Percentiles rank a stretch among this genome's conserved stretches.
Evolutionary conservation across 2,797 vertebrate genomes (phyloP).

Genomic region (Semaprochilodus insignis): DNA sequence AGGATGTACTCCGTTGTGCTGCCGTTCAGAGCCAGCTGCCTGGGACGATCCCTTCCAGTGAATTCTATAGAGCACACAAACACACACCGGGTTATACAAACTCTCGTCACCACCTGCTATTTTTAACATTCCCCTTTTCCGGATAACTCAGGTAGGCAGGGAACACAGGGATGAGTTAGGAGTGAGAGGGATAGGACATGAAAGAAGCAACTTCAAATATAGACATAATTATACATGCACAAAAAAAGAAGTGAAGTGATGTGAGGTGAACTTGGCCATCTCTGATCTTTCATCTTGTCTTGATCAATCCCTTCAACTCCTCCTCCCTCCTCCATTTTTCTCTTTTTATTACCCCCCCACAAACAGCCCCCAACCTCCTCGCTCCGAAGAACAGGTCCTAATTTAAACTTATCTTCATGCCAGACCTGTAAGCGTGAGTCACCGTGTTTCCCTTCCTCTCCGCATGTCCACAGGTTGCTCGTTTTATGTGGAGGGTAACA

Average conservation of each 20-base stretch:
- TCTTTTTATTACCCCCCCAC: neutral
- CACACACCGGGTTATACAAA: neutral
- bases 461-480: constrained; percentile 35
- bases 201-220: neutral
- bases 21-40: constrained; percentile 83
- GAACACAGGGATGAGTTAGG: neutral
- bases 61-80: constrained; percentile 77
- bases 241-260: neutral
- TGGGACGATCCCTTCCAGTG: constrained; percentile 81
- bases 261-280: constrained; percentile 23
- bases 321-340: neutral
- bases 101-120: neutral
- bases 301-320: constrained; percentile 30
- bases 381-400: constrained; percentile 13
- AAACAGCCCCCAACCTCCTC: neutral
- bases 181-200: neutral
- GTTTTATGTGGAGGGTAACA: constrained; percentile 30
- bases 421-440: constrained; percentile 41
- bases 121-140: neutral
- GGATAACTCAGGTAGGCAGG: neutral
- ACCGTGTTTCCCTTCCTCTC: constrained; percentile 41
- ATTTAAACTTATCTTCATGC: constrained; percentile 45
- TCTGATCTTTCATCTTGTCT: constrained; percentile 46
- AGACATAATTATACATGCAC: neutral
- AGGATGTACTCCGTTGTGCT: constrained; percentile 79